These are phyloP conservation scores for Ictalurus punctatus DNA, from an alignment of 2,113 vertebrate species.

Conservation along the genomic window DNA sequence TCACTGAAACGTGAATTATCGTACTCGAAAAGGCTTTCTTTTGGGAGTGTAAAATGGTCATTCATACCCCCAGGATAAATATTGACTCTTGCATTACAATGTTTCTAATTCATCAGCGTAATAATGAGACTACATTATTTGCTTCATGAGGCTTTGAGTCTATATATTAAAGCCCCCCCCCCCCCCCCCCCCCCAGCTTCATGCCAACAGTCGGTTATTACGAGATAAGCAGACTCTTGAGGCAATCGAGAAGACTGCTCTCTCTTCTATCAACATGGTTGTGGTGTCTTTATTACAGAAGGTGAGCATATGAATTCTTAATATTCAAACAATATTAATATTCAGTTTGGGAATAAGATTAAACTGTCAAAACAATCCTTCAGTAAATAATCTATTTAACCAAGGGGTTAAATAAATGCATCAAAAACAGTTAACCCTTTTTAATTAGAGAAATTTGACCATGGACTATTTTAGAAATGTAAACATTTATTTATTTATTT, in stretches of 20 bases:
- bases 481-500: neutral
- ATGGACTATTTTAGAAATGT: neutral
- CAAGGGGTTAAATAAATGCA: neutral
- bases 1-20: neutral
- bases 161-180: neutral
- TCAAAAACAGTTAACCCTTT: neutral
- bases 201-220: conserved; percentile 63
- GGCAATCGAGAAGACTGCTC: conserved; percentile 71
- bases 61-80: neutral
- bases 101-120: neutral
- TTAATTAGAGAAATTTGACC: too few species aligned
- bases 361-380: neutral
- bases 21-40: too few species aligned
- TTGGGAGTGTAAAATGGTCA: neutral
- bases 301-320: conserved; percentile 66
- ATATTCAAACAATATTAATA: neutral
- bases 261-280: conserved; percentile 67
- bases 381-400: neutral
- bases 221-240: conserved; percentile 72
- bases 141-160: neutral
- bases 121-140: neutral
- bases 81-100: neutral
- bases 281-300: conserved; percentile 84
- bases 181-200: conserved; percentile 68
- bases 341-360: neutral